Conservation (phyloP, 35 echinoderm and acorn worm genomes). For the Holothuria glaberrima region DNA sequence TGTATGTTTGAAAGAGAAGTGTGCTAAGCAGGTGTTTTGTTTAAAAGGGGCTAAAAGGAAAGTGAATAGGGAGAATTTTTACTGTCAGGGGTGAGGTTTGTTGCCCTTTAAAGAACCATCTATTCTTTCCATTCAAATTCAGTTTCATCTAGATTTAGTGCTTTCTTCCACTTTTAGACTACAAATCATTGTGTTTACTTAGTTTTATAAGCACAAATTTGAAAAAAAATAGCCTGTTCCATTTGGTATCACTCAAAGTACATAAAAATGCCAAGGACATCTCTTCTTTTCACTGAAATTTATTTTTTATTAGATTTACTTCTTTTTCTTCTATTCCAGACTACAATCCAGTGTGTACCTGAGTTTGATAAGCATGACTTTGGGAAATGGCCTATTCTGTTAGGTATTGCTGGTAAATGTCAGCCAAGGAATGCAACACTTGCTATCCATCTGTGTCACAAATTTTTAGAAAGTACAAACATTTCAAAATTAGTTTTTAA, state of each 20-base stretch:
- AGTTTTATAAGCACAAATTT: neutral
- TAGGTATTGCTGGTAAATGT: slow-evolving; percentile 80
- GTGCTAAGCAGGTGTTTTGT: no score
- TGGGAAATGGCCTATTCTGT: slow-evolving; percentile 23
- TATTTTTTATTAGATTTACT: neutral
- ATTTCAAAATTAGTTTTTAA: neutral
- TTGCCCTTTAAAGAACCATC: no score
- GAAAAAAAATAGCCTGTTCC: no score
- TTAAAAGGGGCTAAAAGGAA: no score
- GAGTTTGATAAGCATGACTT: slow-evolving; percentile 64
- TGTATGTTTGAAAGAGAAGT: no score
- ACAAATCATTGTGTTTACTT: no score
- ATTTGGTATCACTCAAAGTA: neutral
- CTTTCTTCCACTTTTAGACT: no score
- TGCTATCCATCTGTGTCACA: slow-evolving; percentile 81
- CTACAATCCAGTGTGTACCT: slow-evolving; percentile 50
- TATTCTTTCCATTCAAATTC: no score
- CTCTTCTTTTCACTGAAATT: neutral
- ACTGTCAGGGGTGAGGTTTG: no score
- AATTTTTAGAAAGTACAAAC: slow-evolving; percentile 61
- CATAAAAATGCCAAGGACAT: neutral
- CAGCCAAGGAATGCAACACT: slow-evolving; percentile 82
- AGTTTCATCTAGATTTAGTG: no score
- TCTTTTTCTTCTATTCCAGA: neutral
- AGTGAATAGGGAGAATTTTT: no score